Evolutionary conservation across 1,140 invertebrate genomes (phyloP), one percentile per base, ranked within the genome.

Genomic region (Lamellibrachia luymesi): DNA sequence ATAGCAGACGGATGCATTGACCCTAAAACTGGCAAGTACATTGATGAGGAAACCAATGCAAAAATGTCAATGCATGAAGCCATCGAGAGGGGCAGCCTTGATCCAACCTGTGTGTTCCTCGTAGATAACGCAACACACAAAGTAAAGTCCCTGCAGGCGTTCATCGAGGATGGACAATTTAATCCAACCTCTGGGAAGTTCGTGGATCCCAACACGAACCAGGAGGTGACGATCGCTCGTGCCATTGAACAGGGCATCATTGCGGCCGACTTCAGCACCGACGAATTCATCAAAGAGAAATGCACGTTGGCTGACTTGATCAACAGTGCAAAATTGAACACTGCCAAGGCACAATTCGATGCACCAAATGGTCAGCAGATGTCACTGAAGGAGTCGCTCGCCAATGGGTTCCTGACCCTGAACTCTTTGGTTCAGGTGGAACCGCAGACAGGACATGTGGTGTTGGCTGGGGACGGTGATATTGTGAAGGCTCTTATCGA

Each of bases 1-100:
- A 97, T 98, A 94, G 97, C 97, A 4, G 97, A 97, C 95, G 97
- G 97, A 92, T 96, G 98, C 56, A 98, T 98, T 95, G 97, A 98
- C 95, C 97, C 97, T 0, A 97, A 97, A 94, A 97, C 97, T 25
- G 98, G 98, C 27, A 97, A 97, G 95, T 97, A 98, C 89, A 97
- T 96, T 94, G 98, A 98, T 96, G 97, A 97, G 0, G 96, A 97
- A 51, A 98, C 97, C 5, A 97, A 97, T 94, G 97, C 98, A 95
- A 96, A 97, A 91, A 97, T 98, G 17, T 97, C 97, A 93, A 96
- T 98, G n/a, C 97, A 97, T 93, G 98, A 98, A 95, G 98, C 98
- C 5, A 97, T 98, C n/a, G 97, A 97, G 94, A 97, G 98, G 95
- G 97, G 97, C 92, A 97, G 98, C 90, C 97, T 98, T n/a, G 98